Percentiles rank a stretch among this genome's conserved stretches.
These are phyloP conservation scores for Cephus runcator DNA, from an alignment of 2,888 invertebrate genomes.

Conservation along the genomic window DNA sequence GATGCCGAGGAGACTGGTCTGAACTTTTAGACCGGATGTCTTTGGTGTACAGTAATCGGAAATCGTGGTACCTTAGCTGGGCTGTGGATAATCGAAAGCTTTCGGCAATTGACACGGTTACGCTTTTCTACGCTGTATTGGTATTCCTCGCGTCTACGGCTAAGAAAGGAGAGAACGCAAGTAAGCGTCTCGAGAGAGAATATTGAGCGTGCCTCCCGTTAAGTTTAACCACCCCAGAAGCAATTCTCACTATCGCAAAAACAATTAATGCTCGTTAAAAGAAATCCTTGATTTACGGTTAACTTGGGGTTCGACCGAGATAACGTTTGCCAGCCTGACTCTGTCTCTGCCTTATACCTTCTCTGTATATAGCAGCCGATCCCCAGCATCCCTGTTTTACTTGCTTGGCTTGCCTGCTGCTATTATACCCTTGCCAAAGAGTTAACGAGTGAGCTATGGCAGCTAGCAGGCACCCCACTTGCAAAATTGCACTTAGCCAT, in stretches of 20 bases:
- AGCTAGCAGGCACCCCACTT: conserved; percentile 20
- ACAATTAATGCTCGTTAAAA: conserved; percentile 66
- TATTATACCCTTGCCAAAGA: conserved; percentile 14
- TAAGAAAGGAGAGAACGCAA: conserved; percentile 30
- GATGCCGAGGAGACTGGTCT: neutral
- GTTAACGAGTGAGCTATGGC: conserved; percentile 45
- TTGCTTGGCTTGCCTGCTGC: neutral
- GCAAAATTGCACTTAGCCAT: conserved; percentile 36
- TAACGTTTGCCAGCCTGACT: conserved; percentile 49
- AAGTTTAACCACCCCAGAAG: conserved; percentile 43
- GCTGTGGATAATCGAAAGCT: neutral
- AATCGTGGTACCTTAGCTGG: neutral
- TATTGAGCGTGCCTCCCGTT: conserved; percentile 33
- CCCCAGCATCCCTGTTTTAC: conserved; percentile 1
- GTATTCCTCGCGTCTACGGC: neutral
- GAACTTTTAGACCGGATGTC: neutral
- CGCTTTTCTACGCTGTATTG: neutral
- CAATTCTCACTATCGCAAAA: conserved; percentile 62
- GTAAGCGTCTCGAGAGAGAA: conserved; percentile 29
- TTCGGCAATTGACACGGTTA: neutral
- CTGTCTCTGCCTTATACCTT: neutral
- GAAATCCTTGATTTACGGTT: conserved; percentile 64
- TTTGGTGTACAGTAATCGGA: neutral
- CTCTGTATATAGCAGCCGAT: neutral
- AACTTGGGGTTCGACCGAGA: conserved; percentile 49